These are phyloP conservation scores for Caenorhabditis zanzibari DNA, from an alignment of 2,888 invertebrate genomes.

Conservation along the genomic window DNA sequence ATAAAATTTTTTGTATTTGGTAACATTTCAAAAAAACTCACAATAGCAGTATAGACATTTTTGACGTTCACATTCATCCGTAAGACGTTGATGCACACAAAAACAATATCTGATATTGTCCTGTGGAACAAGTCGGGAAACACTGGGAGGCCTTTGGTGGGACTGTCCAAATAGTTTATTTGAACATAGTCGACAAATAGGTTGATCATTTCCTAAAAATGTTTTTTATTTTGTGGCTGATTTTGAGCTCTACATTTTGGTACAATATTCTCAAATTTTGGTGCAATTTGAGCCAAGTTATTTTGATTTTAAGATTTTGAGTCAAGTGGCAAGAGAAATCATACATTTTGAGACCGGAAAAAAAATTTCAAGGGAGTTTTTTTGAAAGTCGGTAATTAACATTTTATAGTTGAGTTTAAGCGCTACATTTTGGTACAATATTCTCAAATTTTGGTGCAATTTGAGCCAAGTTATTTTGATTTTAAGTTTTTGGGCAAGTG, in stretches of 20 bases:
- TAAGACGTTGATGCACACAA: background rate
- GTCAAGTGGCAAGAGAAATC: no score
- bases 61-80: background rate
- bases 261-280: no score
- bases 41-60: background rate
- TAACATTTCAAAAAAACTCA: background rate
- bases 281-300: no score
- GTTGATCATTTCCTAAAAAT: slow-evolving; percentile 4
- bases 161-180: background rate
- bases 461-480: no score
- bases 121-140: background rate
- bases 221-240: background rate
- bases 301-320: no score
- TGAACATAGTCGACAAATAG: background rate
- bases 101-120: background rate
- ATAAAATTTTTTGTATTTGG: background rate
- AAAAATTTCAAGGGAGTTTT: no score
- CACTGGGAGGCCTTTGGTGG: background rate
- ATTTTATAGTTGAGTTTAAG: no score
- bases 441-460: no score
- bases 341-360: no score
- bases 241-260: background rate
- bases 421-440: no score
- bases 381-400: no score
- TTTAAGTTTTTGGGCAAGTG: no score